phyloP scores from a whole-genome alignment of 2,888 invertebrate species.

The Escarpia spicata region DNA sequence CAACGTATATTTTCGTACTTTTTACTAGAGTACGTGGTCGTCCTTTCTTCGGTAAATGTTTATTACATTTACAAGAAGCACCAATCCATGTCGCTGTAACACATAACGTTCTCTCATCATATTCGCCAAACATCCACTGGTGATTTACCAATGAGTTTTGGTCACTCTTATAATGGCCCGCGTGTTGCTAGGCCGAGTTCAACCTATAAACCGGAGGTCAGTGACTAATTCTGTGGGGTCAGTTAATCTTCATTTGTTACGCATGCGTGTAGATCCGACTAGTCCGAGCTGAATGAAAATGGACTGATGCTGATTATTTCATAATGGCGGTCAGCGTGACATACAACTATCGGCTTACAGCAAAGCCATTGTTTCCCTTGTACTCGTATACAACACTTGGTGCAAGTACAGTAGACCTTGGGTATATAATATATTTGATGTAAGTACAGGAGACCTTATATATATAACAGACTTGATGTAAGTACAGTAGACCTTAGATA shows the following conservation, averaged over 20 bases:
- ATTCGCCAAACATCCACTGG: background rate
- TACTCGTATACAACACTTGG: background rate
- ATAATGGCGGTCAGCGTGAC: background rate
- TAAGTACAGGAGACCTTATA: too few relatives aligned
- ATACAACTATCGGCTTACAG: background rate
- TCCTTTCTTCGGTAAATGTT: background rate
- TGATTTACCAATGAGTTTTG: background rate
- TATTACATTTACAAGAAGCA: background rate
- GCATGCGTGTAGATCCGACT: background rate
- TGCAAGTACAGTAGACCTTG: too few relatives aligned
- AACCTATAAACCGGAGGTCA: background rate
- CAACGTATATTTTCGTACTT: background rate
- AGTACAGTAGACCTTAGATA: too few relatives aligned
- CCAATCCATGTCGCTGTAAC: background rate
- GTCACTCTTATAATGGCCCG: background rate
- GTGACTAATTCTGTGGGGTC: background rate
- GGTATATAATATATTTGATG: too few relatives aligned
- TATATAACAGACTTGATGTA: too few relatives aligned
- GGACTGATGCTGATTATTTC: background rate
- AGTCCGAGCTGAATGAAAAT: background rate
- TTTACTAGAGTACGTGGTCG: background rate
- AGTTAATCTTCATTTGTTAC: background rate
- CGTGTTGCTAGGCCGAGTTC: slow-evolving; percentile 12
- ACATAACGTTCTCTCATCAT: background rate
- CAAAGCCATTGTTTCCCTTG: background rate